Base-by-base conservation (phyloP, 2,113 vertebrate species). In the Herpailurus yagouaroundi region DNA sequence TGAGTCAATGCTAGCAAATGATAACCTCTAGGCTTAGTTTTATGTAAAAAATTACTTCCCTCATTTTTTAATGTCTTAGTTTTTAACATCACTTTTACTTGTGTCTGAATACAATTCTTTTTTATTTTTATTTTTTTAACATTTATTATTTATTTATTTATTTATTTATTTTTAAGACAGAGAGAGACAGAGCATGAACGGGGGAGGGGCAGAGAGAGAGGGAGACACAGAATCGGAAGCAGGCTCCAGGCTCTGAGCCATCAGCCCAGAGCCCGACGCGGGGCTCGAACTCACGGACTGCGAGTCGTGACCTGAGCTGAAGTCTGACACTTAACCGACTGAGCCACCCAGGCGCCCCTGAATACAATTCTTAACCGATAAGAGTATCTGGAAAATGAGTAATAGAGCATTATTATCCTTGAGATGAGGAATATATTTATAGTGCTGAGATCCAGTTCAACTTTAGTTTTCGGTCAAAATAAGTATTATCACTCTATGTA, bases 1-100 rank as follows among this genome's bases (percentile, higher is more conserved):
- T 83, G 48, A 66, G 21, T 77, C 4, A 94, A 84, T n/a, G 18
- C n/a, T 66, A 90, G 63, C 38, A 94, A 86, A 92, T 8, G 3
- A 45, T 60, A 79, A 93, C 64, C 74, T 91, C 19, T 1, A 66
- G 6, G 8, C 18, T 87, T 13, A 0, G 19, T 77, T 77, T 91
- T 68, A 69, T 66, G 29, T 33, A 45, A 50, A 96, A 94, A 76
- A 84, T 64, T 81, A 91, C 92, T 50, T 93, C 82, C 41, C 7
- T 79, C 92, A 96, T 89, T 89, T 93, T 18, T 79, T 95, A 91
- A 71, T 86, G 11, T 87, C 38, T 94, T 41, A 77, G 27, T 80
- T 76, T 98, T 95, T 81, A 95, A 79, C 29, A 94, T 84, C 31
- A 80, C 73, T 71, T 50, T 88, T 76, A 29, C 36, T 45, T 77